Evolutionary conservation across 2,797 vertebrate genomes (phyloP).

Genomic region (Microhierax caerulescens): DNA sequence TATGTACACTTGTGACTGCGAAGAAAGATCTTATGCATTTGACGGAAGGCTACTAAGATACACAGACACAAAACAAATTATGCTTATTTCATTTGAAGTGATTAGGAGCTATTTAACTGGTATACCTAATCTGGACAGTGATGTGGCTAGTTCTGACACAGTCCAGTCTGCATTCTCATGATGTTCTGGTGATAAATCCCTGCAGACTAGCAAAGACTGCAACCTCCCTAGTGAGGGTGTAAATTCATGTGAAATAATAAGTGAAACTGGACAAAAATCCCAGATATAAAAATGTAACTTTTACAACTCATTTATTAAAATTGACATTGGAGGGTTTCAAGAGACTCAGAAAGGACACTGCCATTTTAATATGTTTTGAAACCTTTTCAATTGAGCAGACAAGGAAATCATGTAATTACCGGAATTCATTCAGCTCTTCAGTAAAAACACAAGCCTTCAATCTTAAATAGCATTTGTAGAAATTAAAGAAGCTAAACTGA

Average conservation of each 20-base stretch:
- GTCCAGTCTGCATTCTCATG: neutral
- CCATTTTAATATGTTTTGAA: conserved; percentile 61
- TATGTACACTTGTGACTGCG: neutral
- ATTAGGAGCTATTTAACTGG: neutral
- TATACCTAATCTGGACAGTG: neutral
- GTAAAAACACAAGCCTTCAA: conserved; percentile 58
- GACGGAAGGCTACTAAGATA: neutral
- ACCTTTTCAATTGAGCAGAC: conserved; percentile 56
- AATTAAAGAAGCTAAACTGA: conserved; percentile 79
- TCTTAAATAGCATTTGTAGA: conserved; percentile 61
- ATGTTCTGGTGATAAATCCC: neutral
- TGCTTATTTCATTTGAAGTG: neutral
- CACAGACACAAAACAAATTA: neutral
- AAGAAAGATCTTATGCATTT: neutral
- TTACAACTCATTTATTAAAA: conserved; percentile 55
- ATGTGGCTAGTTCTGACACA: neutral
- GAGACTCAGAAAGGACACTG: conserved; percentile 36
- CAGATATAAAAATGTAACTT: conserved; percentile 35
- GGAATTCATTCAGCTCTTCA: conserved; percentile 80
- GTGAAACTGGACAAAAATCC: neutral
- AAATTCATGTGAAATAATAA: conserved; percentile 46
- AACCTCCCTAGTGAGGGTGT: neutral
- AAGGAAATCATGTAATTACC: conserved; percentile 79
- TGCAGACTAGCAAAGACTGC: neutral
- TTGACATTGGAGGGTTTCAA: conserved; percentile 37